A percentile compares a stretch with the other conserved stretches of the same genome.
phyloP scores from a whole-genome alignment of 2,888 invertebrate genomes.

The Diaphora mendica region DNA sequence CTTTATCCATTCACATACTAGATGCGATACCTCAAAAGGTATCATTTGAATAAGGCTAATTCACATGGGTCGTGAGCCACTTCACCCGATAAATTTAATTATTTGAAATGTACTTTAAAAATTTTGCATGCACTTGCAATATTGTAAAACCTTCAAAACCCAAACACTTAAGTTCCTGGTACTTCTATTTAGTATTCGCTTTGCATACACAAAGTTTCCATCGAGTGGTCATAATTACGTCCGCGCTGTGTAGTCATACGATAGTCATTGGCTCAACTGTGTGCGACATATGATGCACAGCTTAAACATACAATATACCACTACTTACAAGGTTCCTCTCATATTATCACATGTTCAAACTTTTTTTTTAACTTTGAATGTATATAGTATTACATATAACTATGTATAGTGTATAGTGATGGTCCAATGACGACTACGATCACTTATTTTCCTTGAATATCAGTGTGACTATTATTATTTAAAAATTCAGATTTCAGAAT shows the following conservation, averaged over 20 bases:
- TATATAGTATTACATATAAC: too few species aligned
- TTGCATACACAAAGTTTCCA: constrained; percentile 42
- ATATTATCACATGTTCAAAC: background rate
- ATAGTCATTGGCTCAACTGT: constrained; percentile 50
- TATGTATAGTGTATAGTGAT: too few species aligned
- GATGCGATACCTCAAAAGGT: too few species aligned
- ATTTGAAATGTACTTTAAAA: background rate
- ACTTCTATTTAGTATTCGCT: constrained; percentile 45
- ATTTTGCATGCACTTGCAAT: background rate
- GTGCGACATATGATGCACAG: constrained; percentile 66
- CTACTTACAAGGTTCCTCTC: background rate
- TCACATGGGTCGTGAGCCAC: background rate
- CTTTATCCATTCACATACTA: too few species aligned
- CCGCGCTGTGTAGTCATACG: constrained; percentile 51
- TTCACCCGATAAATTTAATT: background rate
- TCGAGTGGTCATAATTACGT: constrained; percentile 47
- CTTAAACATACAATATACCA: constrained; percentile 65
- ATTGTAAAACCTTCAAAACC: constrained; percentile 1
- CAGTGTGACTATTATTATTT: too few species aligned
- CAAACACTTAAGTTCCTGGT: constrained; percentile 32
- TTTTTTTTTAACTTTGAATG: background rate
- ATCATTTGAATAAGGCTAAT: background rate
- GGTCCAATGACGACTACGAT: too few species aligned
- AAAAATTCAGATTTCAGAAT: too few species aligned
- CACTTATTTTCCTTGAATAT: too few species aligned